Evolutionary conservation across 2,113 vertebrate genomes (phyloP).

Genomic region (Miniopterus natalensis): DNA sequence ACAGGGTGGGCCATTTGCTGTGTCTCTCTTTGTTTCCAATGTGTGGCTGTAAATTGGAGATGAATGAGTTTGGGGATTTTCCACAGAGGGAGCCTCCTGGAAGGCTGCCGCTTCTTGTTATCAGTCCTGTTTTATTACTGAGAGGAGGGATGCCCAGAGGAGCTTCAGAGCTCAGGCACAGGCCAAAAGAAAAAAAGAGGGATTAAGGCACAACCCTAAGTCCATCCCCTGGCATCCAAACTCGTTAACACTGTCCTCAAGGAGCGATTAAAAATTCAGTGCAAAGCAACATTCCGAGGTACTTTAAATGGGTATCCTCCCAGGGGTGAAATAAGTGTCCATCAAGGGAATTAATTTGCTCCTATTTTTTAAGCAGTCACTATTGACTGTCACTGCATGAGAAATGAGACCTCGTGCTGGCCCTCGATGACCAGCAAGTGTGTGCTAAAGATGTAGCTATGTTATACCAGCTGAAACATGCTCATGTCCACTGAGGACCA

Average conservation of each 20-base stretch:
- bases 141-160: constrained; percentile 38
- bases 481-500: background rate
- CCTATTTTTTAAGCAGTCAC: background rate
- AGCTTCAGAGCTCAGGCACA: constrained; percentile 27
- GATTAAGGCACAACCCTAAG: background rate
- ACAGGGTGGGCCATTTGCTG: constrained; percentile 21
- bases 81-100: constrained; percentile 66
- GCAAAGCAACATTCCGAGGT: background rate
- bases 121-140: constrained; percentile 76
- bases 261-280: background rate
- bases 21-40: constrained; percentile 48
- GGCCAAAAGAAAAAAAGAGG: background rate
- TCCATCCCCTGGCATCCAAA: background rate
- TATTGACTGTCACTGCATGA: background rate
- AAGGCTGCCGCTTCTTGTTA: constrained; percentile 65
- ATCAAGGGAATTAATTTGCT: background rate
- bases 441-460: background rate
- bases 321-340: background rate
- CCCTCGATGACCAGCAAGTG: background rate
- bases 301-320: background rate
- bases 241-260: background rate
- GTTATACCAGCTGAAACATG: background rate
- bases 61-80: constrained; percentile 72
- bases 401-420: background rate
- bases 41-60: constrained; percentile 69